Evolutionary conservation across 2,113 vertebrate species (phyloP).

Genomic region (Pluvialis apricaria): DNA sequence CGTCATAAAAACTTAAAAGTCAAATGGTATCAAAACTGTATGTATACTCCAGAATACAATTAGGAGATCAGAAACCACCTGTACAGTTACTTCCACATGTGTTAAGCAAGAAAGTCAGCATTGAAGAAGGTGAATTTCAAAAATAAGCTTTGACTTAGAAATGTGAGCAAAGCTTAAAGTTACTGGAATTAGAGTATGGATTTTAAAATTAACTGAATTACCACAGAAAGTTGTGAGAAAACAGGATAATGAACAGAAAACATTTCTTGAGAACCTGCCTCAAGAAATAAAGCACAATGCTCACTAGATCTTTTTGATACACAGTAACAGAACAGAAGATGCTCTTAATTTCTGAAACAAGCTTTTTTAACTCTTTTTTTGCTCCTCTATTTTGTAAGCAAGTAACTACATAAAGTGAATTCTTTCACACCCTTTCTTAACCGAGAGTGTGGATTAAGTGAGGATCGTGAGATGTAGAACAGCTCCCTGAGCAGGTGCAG

Average conservation of each 20-base stretch:
- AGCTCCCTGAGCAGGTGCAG: neutral
- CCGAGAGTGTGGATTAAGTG: neutral
- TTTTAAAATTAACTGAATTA: neutral
- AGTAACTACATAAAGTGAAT: neutral
- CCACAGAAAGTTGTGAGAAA: neutral
- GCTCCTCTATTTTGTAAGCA: neutral
- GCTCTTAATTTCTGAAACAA: neutral
- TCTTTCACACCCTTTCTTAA: neutral
- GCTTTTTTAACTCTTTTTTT: neutral
- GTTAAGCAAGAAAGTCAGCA: neutral
- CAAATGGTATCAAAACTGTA: neutral
- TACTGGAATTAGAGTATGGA: neutral
- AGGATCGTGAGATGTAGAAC: fast-evolving
- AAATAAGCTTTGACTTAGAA: neutral
- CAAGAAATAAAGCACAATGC: neutral
- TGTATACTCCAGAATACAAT: neutral
- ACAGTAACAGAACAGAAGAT: neutral
- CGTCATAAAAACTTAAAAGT: neutral
- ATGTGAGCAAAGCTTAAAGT: neutral
- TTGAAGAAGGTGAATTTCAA: neutral
- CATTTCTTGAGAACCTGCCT: neutral
- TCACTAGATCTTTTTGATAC: neutral
- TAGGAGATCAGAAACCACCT: neutral
- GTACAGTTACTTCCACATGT: neutral
- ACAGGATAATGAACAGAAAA: neutral